A percentile compares a stretch with the other conserved stretches of the same genome.
Conservation (phyloP, 2,113 vertebrate species). For the Ammodytes marinus region DNA sequence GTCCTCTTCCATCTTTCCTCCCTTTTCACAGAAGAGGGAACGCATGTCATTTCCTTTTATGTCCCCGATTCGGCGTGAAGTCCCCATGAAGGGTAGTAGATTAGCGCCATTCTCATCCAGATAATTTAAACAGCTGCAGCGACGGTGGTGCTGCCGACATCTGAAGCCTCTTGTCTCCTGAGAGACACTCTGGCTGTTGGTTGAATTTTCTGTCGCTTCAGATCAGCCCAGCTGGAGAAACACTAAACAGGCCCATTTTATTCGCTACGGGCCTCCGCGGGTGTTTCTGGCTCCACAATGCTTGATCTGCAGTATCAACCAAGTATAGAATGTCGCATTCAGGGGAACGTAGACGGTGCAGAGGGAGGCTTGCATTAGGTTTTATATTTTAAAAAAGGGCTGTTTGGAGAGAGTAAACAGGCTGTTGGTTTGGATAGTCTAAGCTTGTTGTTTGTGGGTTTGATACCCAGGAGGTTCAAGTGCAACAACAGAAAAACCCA, state of each 20-base stretch:
- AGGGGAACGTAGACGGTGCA: conserved; percentile 33
- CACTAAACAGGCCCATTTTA: conserved; percentile 78
- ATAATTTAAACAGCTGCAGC: conserved; percentile 85
- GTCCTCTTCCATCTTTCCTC: conserved; percentile 39
- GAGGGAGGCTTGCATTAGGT: conserved; percentile 38
- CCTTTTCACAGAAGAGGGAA: conserved; percentile 51
- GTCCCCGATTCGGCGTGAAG: conserved; percentile 73
- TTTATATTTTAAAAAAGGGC: conserved; percentile 6
- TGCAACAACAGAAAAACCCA: background rate
- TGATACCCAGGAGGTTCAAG: conserved; percentile 3
- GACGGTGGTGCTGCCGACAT: conserved; percentile 75
- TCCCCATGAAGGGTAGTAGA: conserved; percentile 78
- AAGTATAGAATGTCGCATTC: conserved; percentile 71
- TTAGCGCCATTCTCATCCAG: conserved; percentile 81
- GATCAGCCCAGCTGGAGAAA: conserved; percentile 81
- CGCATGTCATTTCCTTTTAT: conserved; percentile 72
- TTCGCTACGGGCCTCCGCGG: conserved; percentile 55
- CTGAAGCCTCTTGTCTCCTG: conserved; percentile 77
- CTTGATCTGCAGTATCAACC: conserved; percentile 62
- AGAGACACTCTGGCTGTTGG: conserved; percentile 78
- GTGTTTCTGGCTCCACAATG: conserved; percentile 67
- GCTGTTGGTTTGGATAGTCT: conserved; percentile 7
- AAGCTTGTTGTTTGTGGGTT: conserved; percentile 7
- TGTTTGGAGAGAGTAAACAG: conserved; percentile 20
- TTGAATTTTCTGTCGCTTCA: conserved; percentile 80